Percentiles rank a stretch among this genome's conserved stretches.
Conservation (phyloP, 2,888 invertebrate genomes). For the Leptinotarsa tumamoca region DNA sequence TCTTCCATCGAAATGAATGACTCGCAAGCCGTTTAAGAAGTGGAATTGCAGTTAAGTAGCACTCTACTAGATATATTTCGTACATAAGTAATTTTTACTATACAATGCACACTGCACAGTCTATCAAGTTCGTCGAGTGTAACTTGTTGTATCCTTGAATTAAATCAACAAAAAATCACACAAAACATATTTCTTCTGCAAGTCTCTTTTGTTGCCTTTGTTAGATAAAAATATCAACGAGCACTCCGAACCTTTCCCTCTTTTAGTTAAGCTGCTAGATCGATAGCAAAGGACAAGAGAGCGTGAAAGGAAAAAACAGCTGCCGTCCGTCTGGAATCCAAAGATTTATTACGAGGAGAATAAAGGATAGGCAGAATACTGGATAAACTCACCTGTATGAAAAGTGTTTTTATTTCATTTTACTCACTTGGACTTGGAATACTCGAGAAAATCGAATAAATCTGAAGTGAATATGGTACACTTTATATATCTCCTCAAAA, state of each 20-base stretch:
- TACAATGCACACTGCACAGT: too few relatives aligned
- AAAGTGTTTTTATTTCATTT: neutral
- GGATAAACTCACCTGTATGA: neutral
- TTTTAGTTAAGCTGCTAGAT: conserved; percentile 13
- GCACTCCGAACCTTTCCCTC: neutral
- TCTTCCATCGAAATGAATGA: too few relatives aligned
- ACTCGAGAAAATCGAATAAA: too few relatives aligned
- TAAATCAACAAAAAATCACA: neutral
- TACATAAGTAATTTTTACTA: too few relatives aligned
- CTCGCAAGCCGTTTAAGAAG: too few relatives aligned
- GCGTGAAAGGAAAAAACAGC: conserved; percentile 5
- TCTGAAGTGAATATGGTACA: too few relatives aligned
- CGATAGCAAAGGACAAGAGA: neutral
- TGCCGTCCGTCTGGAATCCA: neutral
- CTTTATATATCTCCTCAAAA: too few relatives aligned
- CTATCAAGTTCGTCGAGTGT: too few relatives aligned
- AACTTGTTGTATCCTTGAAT: neutral
- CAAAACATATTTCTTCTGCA: neutral
- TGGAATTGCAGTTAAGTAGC: too few relatives aligned
- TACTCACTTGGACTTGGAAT: neutral
- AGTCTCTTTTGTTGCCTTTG: neutral
- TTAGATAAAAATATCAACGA: neutral
- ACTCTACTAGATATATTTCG: too few relatives aligned
- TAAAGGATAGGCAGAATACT: conserved; percentile 9
- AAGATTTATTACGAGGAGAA: neutral